These are phyloP conservation scores for Limnodromus scolopaceus DNA, from an alignment of 2,797 vertebrate species.

Conservation along the genomic window DNA sequence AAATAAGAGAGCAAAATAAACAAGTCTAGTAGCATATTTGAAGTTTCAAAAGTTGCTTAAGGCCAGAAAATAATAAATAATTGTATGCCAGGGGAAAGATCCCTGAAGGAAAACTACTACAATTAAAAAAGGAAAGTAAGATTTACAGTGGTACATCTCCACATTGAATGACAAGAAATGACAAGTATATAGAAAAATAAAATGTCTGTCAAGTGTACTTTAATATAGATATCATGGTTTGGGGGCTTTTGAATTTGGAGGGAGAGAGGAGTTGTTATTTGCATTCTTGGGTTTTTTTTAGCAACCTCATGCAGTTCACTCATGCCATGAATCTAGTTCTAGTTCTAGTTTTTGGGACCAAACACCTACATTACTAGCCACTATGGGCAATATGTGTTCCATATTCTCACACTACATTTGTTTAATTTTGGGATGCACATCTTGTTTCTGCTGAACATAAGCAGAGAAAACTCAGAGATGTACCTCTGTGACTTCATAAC, in stretches of 20 bases:
- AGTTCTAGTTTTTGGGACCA: neutral
- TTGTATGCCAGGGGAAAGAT: neutral
- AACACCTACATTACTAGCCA: neutral
- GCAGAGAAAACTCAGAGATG: neutral
- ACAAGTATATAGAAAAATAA: neutral
- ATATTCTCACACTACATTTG: neutral
- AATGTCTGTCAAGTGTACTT: neutral
- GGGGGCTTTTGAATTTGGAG: neutral
- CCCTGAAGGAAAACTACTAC: neutral
- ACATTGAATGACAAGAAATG: neutral
- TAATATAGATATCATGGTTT: neutral
- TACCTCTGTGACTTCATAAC: neutral
- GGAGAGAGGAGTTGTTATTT: accelerated
- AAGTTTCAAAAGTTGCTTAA: neutral
- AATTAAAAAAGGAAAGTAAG: neutral
- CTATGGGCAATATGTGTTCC: neutral
- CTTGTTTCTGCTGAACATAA: neutral
- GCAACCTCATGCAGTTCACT: neutral
- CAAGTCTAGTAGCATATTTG: neutral
- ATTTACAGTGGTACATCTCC: neutral
- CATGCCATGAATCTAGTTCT: neutral
- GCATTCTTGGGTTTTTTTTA: neutral
- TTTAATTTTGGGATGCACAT: neutral
- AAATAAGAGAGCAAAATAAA: neutral
- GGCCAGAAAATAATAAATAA: neutral